Base-by-base conservation (phyloP, 1,140 invertebrate species). In the Cephus cinctus region DNA sequence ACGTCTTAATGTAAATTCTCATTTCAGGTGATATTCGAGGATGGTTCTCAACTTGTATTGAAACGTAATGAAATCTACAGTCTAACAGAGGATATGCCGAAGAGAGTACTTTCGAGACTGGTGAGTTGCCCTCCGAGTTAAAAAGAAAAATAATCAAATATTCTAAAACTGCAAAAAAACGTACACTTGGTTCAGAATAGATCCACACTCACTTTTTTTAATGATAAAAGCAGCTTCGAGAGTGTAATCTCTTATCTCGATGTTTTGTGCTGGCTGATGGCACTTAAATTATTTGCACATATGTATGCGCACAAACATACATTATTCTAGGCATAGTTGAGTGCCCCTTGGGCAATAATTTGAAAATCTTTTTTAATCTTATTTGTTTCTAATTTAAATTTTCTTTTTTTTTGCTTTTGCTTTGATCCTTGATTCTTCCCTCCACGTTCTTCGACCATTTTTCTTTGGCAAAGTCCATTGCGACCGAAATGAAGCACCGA, bases 401-500 rank as follows among this genome's bases (percentile, higher is more conserved):
- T 48, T 41, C n/a, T 16, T 49, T 48, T 43, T 12, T 43, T 48
- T 31, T 31, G 16, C 51, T 53, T 46, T 27, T 40, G 23, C 44
- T 43, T 43, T 54, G 21, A n/a, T 38, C 3, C 2, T 47, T 42
- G 16, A 40, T 11, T 50, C 12, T 32, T 43, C 25, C 41, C 30
- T n/a, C n/a, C n/a, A n/a, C n/a, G 43, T 54, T 56, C 35, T 48
- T 57, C 45, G 61, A 49, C 52, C 15, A 50, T 19, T 52, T 55
- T 59, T 56, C 51, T 68, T 69, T 53, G 48, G 56, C 63, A 61
- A 67, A 80, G 79, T 80, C 78, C 22, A 63, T 73, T 54, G 79
- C 79, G 27, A 78, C 75, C 50, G 78, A 78, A 62, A 80, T 80
- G 79, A 70, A 71, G 62, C 76, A 80, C 52, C 67, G 76, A 45